phyloP scores from a whole-genome alignment of 2,888 invertebrate genomes.

The Zaprionus bogoriensis region DNA sequence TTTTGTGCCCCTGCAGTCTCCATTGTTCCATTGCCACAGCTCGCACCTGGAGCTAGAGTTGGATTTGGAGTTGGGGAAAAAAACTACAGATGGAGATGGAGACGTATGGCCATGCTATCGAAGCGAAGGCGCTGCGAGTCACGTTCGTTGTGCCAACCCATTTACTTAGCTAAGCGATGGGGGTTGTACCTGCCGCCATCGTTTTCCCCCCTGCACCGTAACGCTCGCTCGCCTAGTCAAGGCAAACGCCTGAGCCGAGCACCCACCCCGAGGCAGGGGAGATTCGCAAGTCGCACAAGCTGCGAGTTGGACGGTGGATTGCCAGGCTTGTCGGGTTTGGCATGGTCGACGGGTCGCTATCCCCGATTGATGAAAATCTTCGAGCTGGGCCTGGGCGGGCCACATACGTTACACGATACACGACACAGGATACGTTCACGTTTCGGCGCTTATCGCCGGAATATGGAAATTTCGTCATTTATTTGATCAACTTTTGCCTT shows the following conservation, averaged over 20 bases:
- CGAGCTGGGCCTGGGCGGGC: slow-evolving; percentile 28
- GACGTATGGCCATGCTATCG: slow-evolving; percentile 35
- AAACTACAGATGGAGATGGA: slow-evolving; percentile 17
- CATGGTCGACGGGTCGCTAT: slow-evolving; percentile 21
- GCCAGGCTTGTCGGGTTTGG: slow-evolving; percentile 3
- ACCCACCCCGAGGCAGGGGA: slow-evolving; percentile 14
- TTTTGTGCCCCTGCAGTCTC: background rate
- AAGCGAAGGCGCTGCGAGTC: slow-evolving; percentile 60
- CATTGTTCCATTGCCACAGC: slow-evolving; percentile 37
- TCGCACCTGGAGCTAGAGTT: slow-evolving; percentile 4
- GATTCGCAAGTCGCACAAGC: slow-evolving; percentile 57
- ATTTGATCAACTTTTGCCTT: slow-evolving; percentile 77
- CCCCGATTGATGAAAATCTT: slow-evolving; percentile 72
- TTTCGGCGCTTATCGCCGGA: slow-evolving; percentile 64
- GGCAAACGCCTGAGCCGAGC: background rate
- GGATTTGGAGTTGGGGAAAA: background rate
- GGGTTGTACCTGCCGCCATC: slow-evolving; percentile 71
- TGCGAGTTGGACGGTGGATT: slow-evolving; percentile 49
- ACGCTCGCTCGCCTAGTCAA: background rate
- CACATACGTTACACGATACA: slow-evolving; percentile 26
- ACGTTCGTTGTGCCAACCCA: slow-evolving; percentile 76
- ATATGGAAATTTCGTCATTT: slow-evolving; percentile 78
- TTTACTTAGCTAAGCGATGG: slow-evolving; percentile 77
- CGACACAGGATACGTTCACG: slow-evolving; percentile 43
- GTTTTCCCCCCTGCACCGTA: slow-evolving; percentile 1